phyloP scores from a whole-genome alignment of 2,797 vertebrate species.

The Atherinosoma microstoma region DNA sequence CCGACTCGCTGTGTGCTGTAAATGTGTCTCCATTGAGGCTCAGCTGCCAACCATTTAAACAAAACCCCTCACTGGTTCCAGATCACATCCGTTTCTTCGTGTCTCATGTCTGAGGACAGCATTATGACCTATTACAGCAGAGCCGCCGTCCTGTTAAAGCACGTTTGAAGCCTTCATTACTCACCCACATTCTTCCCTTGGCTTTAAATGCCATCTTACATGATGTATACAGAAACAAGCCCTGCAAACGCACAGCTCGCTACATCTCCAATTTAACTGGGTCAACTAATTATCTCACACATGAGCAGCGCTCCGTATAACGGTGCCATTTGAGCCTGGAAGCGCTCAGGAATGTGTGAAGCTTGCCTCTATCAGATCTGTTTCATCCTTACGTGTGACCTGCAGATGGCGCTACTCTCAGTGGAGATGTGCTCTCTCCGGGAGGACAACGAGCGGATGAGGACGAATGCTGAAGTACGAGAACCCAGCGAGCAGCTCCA shows the following conservation, averaged over 20 bases:
- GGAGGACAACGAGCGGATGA: slow-evolving; percentile 90
- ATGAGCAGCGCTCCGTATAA: not conserved
- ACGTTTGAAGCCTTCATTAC: slow-evolving; percentile 1
- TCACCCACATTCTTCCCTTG: not conserved
- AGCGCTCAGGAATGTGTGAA: slow-evolving; percentile 3
- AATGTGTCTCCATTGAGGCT: not conserved
- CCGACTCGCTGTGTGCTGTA: not conserved
- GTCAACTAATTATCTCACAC: slow-evolving; percentile 14
- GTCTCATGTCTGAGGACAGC: slow-evolving; percentile 13
- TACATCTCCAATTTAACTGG: slow-evolving; percentile 16
- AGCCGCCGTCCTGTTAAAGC: not conserved
- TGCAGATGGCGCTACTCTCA: slow-evolving; percentile 92
- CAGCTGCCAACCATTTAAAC: not conserved
- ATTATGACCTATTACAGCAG: slow-evolving; percentile 1
- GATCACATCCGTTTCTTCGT: slow-evolving; percentile 1
- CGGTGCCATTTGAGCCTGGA: not conserved
- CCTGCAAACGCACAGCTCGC: not conserved
- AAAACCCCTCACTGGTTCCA: slow-evolving; percentile 4
- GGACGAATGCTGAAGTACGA: slow-evolving; percentile 86
- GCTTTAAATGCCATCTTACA: slow-evolving; percentile 8
- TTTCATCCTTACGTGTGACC: slow-evolving; percentile 21
- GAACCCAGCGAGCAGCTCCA: slow-evolving; percentile 91
- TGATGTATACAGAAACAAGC: slow-evolving; percentile 16
- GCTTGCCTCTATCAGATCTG: not conserved
- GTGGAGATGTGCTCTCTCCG: slow-evolving; percentile 91